These are phyloP conservation scores for Pontoporia blainvillei DNA, from an alignment of 2,113 vertebrate genomes.

Conservation along the genomic window DNA sequence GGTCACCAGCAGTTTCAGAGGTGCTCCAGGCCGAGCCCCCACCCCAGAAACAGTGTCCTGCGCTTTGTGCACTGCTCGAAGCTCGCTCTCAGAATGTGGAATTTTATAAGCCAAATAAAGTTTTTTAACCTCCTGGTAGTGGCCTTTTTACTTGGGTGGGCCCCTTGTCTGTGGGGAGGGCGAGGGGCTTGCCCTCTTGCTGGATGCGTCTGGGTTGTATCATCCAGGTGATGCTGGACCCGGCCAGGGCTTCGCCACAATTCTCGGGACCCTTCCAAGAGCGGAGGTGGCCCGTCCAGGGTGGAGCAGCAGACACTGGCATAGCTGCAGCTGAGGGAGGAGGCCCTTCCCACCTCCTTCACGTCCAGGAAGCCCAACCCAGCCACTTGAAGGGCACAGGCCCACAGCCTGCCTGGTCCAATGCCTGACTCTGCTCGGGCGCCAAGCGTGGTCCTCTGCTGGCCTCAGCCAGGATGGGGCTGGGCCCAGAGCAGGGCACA, in stretches of 20 bases:
- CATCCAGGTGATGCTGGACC: fast-evolving
- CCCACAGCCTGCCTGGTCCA: neutral
- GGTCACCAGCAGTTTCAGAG: neutral
- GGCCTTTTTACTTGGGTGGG: neutral
- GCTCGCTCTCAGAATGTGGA: fast-evolving
- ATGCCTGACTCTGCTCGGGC: too few relatives aligned
- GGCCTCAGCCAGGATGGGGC: neutral
- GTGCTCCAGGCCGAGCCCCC: neutral
- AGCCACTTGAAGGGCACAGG: fast-evolving
- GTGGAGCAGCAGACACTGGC: neutral
- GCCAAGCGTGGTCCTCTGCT: neutral
- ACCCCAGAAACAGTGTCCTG: fast-evolving
- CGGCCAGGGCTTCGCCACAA: fast-evolving
- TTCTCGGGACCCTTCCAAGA: too few relatives aligned
- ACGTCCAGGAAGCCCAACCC: neutral
- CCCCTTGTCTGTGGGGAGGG: fast-evolving
- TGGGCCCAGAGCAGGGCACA: neutral
- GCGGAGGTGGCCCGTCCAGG: neutral
- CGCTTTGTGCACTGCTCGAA: fast-evolving
- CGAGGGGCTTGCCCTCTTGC: fast-evolving
- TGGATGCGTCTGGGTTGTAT: fast-evolving
- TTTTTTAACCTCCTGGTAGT: neutral
- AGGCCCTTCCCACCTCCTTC: fast-evolving
- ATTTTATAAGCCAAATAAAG: constrained; percentile 54
- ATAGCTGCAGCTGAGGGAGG: fast-evolving